phyloP scores from a whole-genome alignment of 2,888 invertebrate species.

The Ctena decussata region DNA sequence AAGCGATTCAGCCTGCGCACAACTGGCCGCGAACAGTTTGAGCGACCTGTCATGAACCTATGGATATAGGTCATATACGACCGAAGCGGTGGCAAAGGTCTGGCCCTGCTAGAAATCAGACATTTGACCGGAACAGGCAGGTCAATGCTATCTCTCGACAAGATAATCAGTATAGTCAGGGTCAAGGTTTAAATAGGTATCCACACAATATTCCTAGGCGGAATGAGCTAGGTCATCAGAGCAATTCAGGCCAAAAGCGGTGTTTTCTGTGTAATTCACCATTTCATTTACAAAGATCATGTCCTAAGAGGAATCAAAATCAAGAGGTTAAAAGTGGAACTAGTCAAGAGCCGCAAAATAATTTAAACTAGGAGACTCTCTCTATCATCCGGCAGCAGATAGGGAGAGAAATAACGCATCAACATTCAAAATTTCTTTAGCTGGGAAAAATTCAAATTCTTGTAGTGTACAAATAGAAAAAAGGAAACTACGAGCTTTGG shows the following conservation, averaged over 20 bases:
- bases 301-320: too few relatives aligned
- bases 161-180: not conserved
- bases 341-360: too few relatives aligned
- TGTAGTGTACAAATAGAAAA: not conserved
- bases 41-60: not conserved
- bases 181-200: too few relatives aligned
- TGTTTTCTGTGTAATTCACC: too few relatives aligned
- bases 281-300: too few relatives aligned
- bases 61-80: not conserved
- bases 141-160: not conserved
- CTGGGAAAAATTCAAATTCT: not conserved
- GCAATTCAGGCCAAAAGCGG: too few relatives aligned
- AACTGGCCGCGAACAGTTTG: not conserved
- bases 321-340: too few relatives aligned
- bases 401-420: not conserved
- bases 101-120: not conserved
- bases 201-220: too few relatives aligned
- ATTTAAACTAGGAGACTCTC: not conserved
- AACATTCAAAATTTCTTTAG: not conserved
- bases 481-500: not conserved
- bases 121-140: not conserved
- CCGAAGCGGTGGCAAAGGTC: not conserved
- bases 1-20: not conserved
- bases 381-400: not conserved
- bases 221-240: too few relatives aligned